Evolutionary conservation across 2,797 vertebrate species (phyloP).

Genomic region (Otus scops): DNA sequence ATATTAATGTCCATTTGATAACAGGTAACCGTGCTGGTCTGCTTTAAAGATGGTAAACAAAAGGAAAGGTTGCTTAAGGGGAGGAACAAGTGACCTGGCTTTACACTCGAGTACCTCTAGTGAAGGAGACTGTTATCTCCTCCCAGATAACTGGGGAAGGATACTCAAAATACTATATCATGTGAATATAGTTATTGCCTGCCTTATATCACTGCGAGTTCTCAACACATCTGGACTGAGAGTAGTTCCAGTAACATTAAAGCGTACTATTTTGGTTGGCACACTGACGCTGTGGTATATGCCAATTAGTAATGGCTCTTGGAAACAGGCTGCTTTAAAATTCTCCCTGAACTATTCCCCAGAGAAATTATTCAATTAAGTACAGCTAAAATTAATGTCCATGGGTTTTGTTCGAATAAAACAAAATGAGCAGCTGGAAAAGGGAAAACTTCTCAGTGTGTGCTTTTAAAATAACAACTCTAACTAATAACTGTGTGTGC

Average conservation of each 20-base stretch:
- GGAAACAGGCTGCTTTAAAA: conserved; percentile 77
- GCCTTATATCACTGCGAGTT: conserved; percentile 81
- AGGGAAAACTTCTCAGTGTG: conserved; percentile 72
- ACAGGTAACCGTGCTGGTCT: background rate
- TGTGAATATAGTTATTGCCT: conserved; percentile 83
- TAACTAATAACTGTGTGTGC: conserved; percentile 56
- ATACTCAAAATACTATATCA: conserved; percentile 66
- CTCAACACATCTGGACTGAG: conserved; percentile 79
- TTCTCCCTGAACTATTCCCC: conserved; percentile 80
- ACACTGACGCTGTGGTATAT: conserved; percentile 73
- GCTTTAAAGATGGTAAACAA: rapidly evolving
- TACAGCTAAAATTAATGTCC: conserved; percentile 85
- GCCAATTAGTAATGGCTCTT: conserved; percentile 88
- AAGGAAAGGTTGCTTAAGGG: background rate
- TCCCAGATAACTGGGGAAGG: conserved; percentile 67
- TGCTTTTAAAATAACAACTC: conserved; percentile 73
- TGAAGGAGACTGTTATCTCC: conserved; percentile 68
- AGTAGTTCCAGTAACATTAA: conserved; percentile 83
- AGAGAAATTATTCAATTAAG: conserved; percentile 90
- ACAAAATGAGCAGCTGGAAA: conserved; percentile 78
- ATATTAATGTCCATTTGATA: background rate
- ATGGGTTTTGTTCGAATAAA: conserved; percentile 80
- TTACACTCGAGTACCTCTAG: conserved; percentile 16
- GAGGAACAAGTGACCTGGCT: conserved; percentile 30
- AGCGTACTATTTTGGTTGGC: conserved; percentile 88